phyloP scores from a whole-genome alignment of 2,888 invertebrate species.

The Gymnocheta viridis region DNA sequence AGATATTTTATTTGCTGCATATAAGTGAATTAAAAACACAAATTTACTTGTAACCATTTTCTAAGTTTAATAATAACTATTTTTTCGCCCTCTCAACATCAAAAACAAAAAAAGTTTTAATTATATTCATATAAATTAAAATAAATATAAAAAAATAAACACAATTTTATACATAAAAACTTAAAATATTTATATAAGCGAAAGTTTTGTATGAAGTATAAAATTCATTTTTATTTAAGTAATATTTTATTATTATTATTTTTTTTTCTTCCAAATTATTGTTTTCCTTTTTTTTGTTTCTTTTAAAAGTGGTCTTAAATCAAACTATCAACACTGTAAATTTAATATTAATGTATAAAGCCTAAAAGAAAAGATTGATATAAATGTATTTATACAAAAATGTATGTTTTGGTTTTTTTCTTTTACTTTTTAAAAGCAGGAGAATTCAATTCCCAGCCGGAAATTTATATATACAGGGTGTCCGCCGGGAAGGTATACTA shows the following conservation, averaged over 20 bases:
- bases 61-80: background rate
- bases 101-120: constrained; percentile 3
- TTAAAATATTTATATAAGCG: constrained; percentile 59
- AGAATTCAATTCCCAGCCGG: background rate
- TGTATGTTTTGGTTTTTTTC: constrained; percentile 1
- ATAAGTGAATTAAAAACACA: constrained; percentile 15
- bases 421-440: background rate
- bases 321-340: constrained; percentile 38
- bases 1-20: constrained; percentile 27
- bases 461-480: no score
- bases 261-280: constrained; percentile 32
- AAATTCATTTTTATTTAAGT: constrained; percentile 31
- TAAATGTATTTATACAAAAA: constrained; percentile 59
- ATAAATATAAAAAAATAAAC: constrained; percentile 27
- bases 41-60: background rate
- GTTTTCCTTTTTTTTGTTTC: constrained; percentile 31
- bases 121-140: constrained; percentile 8
- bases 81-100: constrained; percentile 12
- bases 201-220: constrained; percentile 43
- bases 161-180: constrained; percentile 43
- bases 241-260: constrained; percentile 6
- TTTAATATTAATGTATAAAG: constrained; percentile 46
- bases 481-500: no score
- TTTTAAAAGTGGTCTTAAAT: constrained; percentile 36
- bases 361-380: constrained; percentile 32